Conservation (phyloP, 2,888 invertebrate species). For the Ophion obscuratus region DNA sequence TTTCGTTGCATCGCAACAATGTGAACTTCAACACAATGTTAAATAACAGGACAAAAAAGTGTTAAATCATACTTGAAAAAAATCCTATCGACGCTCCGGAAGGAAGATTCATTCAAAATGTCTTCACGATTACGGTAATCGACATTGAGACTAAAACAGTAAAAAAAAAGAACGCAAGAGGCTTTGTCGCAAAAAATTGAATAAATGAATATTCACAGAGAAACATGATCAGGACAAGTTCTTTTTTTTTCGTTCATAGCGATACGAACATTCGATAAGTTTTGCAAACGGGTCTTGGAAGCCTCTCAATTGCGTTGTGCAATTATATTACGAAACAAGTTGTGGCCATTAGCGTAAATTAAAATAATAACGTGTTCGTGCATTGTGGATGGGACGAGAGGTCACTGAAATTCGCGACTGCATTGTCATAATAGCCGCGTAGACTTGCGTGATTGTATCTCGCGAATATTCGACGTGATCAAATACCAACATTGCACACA, state of each 20-base stretch:
- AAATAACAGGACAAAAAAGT: background rate
- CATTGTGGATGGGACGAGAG: background rate
- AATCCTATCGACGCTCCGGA: no score
- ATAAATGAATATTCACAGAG: background rate
- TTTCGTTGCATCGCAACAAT: background rate
- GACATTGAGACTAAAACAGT: background rate
- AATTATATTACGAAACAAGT: background rate
- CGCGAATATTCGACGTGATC: background rate
- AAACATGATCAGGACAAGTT: background rate
- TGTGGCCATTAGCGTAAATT: background rate
- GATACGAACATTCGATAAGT: background rate
- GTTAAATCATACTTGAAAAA: background rate
- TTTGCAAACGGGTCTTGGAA: background rate
- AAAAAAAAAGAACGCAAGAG: background rate
- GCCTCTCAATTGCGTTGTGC: background rate
- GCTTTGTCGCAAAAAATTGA: background rate
- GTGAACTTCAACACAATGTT: background rate
- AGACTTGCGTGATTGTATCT: background rate
- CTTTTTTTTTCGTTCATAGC: background rate
- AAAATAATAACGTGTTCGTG: conserved; percentile 3
- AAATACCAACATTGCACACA: background rate
- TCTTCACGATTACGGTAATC: background rate
- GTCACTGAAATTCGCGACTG: conserved; percentile 4
- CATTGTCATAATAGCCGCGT: background rate
- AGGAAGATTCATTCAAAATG: background rate